Evolutionary conservation across 2,113 vertebrate genomes (phyloP).

Genomic region (Mugil cephalus): DNA sequence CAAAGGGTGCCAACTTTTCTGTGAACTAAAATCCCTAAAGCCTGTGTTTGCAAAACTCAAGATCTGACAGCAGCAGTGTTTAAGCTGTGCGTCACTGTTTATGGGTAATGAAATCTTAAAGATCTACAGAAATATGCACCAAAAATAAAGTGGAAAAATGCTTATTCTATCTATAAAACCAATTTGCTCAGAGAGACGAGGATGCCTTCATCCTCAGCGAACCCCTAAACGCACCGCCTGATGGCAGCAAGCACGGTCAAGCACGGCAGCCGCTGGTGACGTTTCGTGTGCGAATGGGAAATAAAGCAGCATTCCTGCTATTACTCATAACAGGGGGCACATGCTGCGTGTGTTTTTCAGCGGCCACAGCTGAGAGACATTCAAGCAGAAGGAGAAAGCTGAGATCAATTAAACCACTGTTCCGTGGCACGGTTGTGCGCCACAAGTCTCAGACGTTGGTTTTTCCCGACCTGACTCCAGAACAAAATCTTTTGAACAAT

Average conservation of each 20-base stretch:
- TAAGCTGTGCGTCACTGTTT: too few relatives aligned
- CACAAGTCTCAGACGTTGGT: too few relatives aligned
- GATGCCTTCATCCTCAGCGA: too few relatives aligned
- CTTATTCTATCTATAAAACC: neutral
- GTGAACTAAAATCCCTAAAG: neutral
- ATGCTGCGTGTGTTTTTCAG: neutral
- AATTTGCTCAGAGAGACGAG: neutral
- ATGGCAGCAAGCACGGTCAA: too few relatives aligned
- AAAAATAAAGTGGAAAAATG: neutral
- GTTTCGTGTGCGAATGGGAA: too few relatives aligned
- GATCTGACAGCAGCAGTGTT: neutral
- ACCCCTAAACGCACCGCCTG: too few relatives aligned
- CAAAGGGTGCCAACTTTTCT: too few relatives aligned
- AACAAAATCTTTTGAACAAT: too few relatives aligned
- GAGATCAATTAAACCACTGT: neutral
- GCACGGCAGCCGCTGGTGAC: too few relatives aligned
- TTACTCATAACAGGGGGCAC: neutral
- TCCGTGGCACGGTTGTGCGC: neutral
- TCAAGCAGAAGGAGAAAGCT: neutral
- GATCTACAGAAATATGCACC: neutral
- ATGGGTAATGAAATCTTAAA: neutral
- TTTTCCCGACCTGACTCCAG: too few relatives aligned
- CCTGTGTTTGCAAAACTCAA: constrained; percentile 5
- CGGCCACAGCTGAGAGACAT: neutral
- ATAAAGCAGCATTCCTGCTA: neutral